Base-by-base conservation (phyloP, 2,888 invertebrate species). In the Drosophila mettleri region DNA sequence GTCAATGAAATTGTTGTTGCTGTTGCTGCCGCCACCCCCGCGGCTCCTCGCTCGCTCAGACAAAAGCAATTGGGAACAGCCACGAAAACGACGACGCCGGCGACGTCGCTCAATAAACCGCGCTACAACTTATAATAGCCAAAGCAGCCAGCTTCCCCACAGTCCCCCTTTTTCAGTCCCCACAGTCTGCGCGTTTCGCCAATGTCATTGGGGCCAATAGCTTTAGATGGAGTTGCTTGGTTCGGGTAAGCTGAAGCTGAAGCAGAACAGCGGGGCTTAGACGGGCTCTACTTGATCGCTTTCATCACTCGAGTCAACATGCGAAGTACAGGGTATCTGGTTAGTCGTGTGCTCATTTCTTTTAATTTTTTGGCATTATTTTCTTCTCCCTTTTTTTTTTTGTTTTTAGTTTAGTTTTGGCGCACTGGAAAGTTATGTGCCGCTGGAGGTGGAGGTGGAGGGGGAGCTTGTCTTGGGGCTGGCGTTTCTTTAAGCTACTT, bases 1-100 rank as follows among this genome's bases (percentile, higher is more conserved):
- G 87, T 84, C 87, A 84, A 84, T 84, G 83, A 84, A 82, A 87
- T 84, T 76, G 70, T 75, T 68, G 69, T 75, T 48, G 36, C 14
- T 31, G 18, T 10, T 20, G 41, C 10, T 43, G 39, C 54, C 43
- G 57, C 60, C 52, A 45, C 63, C 45, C 29, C 22, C 43, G 39
- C 22, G 41, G 61, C 45, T 33, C 22, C 43, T 45, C 22, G 41
- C 38, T n/a, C 24, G 38, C 54, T 49, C 60, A 60, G 43, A 54
- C 58, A 59, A 66, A 69, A 59, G 83, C 69, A 83, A 75, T 76
- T 86, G 82, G 76, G 67, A 65, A 74, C 76, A 72, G 67, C 48
- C 48, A 33, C 67, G 52, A 45, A 45, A 27, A 71, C 66, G 72
- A 71, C 60, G 69, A 46, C 43, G 60, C 57, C 84, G 86, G 75